Conservation (phyloP, 2,888 invertebrate species). For the Nymphalis c-album region DNA sequence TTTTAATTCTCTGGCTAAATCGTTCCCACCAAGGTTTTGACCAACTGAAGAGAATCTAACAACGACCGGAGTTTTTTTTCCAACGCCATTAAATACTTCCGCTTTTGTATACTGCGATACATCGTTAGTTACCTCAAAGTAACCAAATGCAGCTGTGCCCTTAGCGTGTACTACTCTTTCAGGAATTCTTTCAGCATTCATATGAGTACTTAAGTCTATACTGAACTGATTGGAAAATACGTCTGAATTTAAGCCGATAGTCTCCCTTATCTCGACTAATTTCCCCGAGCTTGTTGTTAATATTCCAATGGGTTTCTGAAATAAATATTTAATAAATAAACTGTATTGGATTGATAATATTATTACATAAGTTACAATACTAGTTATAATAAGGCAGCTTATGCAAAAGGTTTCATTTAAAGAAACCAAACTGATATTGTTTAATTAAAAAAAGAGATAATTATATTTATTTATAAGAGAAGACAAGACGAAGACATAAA, state of each 20-base stretch:
- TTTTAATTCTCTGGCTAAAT: slow-evolving; percentile 90
- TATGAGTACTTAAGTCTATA: slow-evolving; percentile 79
- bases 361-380: no score
- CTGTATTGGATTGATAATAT: no score
- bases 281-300: slow-evolving; percentile 88
- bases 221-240: slow-evolving; percentile 46
- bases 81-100: slow-evolving; percentile 86
- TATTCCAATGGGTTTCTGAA: slow-evolving; percentile 76
- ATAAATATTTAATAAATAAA: slow-evolving; percentile 46
- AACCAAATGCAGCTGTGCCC: slow-evolving; percentile 91
- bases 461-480: no score
- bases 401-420: no score
- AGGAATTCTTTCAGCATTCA: slow-evolving; percentile 92
- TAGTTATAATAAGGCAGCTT: no score
- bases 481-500: no score
- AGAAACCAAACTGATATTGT: no score
- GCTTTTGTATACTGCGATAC: slow-evolving; percentile 88
- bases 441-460: no score
- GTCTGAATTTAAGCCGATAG: slow-evolving; percentile 87
- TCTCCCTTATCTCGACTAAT: slow-evolving; percentile 86
- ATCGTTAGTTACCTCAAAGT: slow-evolving; percentile 91
- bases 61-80: slow-evolving; percentile 88
- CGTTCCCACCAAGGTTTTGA: slow-evolving; percentile 91
- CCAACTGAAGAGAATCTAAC: slow-evolving; percentile 88
- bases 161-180: slow-evolving; percentile 96